phyloP scores from a whole-genome alignment of 2,797 vertebrate species.

The Calcarius lapponicus region DNA sequence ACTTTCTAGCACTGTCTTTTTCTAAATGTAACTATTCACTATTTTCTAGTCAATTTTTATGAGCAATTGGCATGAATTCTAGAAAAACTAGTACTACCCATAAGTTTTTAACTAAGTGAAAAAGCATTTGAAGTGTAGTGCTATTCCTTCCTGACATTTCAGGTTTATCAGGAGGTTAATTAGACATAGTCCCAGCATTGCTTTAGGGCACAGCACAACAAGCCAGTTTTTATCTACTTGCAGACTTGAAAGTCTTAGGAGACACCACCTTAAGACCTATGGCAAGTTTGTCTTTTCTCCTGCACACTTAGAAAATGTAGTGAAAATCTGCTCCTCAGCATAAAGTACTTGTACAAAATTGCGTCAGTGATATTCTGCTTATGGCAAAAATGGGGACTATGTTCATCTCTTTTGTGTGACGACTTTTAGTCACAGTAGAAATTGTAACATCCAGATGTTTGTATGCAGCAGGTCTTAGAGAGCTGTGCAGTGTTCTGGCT shows the following conservation, averaged over 20 bases:
- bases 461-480: not conserved
- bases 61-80: slow-evolving; percentile 9
- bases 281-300: slow-evolving; percentile 35
- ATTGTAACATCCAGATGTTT: slow-evolving; percentile 25
- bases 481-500: not conserved
- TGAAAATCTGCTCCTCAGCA: slow-evolving; percentile 25
- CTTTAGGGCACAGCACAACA: slow-evolving; percentile 40
- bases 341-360: slow-evolving; percentile 57
- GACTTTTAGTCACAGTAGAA: slow-evolving; percentile 26
- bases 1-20: not conserved
- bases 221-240: slow-evolving; percentile 58
- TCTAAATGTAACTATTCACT: not conserved
- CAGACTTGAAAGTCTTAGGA: slow-evolving; percentile 51
- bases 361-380: slow-evolving; percentile 8
- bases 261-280: slow-evolving; percentile 52
- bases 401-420: not conserved
- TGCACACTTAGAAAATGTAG: slow-evolving; percentile 23
- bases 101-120: not conserved
- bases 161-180: slow-evolving; percentile 73
- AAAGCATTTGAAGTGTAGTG: slow-evolving; percentile 20
- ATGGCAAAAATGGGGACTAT: slow-evolving; percentile 42
- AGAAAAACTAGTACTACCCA: not conserved
- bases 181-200: slow-evolving; percentile 54
- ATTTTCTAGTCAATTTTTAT: slow-evolving; percentile 20
- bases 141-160: slow-evolving; percentile 63